Evolutionary conservation across 2,888 invertebrate species (phyloP), one percentile per base, ranked within the genome.

Genomic region (Eumerus sabulonum): DNA sequence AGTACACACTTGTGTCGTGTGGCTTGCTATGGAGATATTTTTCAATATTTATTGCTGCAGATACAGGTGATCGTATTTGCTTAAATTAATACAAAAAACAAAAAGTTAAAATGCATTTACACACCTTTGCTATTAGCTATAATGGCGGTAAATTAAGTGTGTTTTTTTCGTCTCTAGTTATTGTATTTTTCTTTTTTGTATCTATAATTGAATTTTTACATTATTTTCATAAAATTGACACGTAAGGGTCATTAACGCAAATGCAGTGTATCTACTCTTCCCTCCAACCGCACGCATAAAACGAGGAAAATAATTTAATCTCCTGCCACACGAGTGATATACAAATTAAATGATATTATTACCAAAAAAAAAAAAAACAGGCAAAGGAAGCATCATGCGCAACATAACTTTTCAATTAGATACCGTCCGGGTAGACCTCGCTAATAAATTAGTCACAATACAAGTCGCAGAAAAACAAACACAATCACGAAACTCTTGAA

Each of bases 341-440:
- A 40, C 47, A 62, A 54, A 62, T 71, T 48, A 56, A 71, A 63
- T 63, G 18, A 73, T 66, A 54, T 50, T 50, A 70, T 44, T 54
- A 44, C 13, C 35, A 54, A 40, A 45, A 44, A 64, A 35, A 54
- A 53, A 70, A 53, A 70, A 14, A 17, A 12, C 57, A 42, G 51
- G 35, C 18, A 18, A 17, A 38, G 48, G 45, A 3, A 40, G 70
- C 53, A 64, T 45, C 71, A 71, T 51, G 17, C 42, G n/a, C 40
- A 53, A 77, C 77, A 77, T 48, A 57, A 53, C 40, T 77, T 77
- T 73, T 77, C 73, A 77, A 77, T 77, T 77, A 71, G 9, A 36
- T 12, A 13, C 56, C 50, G 40, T 35, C 16, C 35, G 9, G 42
- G 16, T 36, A 68, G 18, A 68, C 56, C 54, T 62, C 62, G 68